phyloP scores from a whole-genome alignment of 2,797 vertebrate species.

The Botia almorhae region DNA sequence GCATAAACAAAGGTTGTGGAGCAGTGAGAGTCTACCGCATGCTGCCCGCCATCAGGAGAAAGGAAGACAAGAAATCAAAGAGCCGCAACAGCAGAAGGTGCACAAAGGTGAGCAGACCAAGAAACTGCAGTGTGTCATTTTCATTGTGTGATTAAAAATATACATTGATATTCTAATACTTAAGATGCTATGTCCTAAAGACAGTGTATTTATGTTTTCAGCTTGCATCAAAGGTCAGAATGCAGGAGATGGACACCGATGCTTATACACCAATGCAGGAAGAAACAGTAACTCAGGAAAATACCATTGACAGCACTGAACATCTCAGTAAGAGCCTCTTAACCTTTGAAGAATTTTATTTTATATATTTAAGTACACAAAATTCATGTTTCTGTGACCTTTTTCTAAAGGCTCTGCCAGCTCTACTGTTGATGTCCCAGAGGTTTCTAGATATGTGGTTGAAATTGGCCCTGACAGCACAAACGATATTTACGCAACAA shows the following conservation, averaged over 20 bases:
- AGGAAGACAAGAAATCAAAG: conserved; percentile 70
- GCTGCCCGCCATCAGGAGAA: conserved; percentile 77
- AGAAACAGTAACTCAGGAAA: conserved; percentile 76
- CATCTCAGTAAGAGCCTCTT: conserved; percentile 47
- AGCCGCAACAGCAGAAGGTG: conserved; percentile 35
- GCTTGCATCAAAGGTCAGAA: conserved; percentile 66
- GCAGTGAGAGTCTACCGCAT: conserved; percentile 93
- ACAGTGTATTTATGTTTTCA: conserved; percentile 27
- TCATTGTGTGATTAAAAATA: background rate
- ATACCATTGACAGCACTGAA: conserved; percentile 79
- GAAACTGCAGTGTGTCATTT: conserved; percentile 42
- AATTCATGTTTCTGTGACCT: background rate
- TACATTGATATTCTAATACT: background rate
- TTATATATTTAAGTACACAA: background rate
- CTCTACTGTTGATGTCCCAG: conserved; percentile 49
- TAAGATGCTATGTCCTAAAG: background rate
- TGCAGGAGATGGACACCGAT: conserved; percentile 74
- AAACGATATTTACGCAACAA: conserved; percentile 63
- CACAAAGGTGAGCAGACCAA: conserved; percentile 81
- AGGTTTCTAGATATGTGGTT: conserved; percentile 70
- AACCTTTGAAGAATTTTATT: background rate
- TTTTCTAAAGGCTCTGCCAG: conserved; percentile 38
- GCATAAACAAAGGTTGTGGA: conserved; percentile 90
- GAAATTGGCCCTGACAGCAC: conserved; percentile 77
- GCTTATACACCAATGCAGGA: conserved; percentile 66